Percentiles rank a stretch among this genome's conserved stretches.
These are phyloP conservation scores for Haemorhous mexicanus DNA, from an alignment of 2,113 vertebrate species.

Conservation along the genomic window DNA sequence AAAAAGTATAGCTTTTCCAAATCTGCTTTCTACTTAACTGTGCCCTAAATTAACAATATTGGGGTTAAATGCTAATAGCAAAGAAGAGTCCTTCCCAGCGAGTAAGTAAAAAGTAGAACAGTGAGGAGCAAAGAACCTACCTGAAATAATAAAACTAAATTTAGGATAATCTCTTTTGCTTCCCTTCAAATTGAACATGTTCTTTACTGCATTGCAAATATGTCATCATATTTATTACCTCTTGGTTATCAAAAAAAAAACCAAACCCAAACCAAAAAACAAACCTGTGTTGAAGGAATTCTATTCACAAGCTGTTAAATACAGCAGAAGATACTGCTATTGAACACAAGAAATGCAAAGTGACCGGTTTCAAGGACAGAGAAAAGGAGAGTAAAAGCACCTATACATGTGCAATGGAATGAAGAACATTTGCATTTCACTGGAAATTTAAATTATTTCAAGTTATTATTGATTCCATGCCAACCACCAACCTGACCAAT, in stretches of 20 bases:
- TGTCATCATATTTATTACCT: neutral
- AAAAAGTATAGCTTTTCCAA: neutral
- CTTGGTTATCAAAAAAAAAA: neutral
- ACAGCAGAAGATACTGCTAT: neutral
- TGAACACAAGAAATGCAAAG: neutral
- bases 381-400: neutral
- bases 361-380: neutral
- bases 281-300: neutral
- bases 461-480: neutral
- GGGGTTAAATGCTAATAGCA: constrained; percentile 9
- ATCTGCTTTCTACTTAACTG: neutral
- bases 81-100: neutral
- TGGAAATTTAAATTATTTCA: neutral
- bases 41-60: neutral
- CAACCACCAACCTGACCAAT: neutral
- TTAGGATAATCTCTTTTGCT: neutral
- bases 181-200: neutral
- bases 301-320: neutral
- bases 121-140: neutral
- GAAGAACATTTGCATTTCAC: neutral
- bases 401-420: neutral
- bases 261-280: neutral
- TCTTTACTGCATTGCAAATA: neutral
- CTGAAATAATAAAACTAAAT: neutral
- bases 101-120: neutral